phyloP scores from a whole-genome alignment of 64 coral and sea anemone species.

The Actinia tenebrosa region DNA sequence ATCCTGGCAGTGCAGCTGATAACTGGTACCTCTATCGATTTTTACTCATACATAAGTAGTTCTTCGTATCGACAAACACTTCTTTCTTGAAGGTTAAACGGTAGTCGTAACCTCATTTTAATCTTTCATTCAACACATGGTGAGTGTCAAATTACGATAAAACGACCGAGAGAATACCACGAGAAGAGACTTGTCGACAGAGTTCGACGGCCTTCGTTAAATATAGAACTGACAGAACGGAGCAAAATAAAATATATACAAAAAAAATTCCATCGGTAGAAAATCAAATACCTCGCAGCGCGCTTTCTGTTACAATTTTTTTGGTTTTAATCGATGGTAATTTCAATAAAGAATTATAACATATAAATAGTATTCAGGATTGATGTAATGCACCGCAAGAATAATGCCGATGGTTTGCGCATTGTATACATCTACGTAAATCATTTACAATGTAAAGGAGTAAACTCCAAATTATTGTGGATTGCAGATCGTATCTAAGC shows the following conservation, averaged over 20 bases:
- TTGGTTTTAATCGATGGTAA: too few species aligned
- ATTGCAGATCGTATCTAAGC: not conserved
- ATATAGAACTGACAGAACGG: not conserved
- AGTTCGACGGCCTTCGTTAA: not conserved
- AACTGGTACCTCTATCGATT: not conserved
- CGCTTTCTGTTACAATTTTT: too few species aligned
- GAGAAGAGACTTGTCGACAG: not conserved
- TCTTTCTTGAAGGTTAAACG: conserved; percentile 1
- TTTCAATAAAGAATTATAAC: too few species aligned
- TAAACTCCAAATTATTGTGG: not conserved
- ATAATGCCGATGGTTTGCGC: not conserved
- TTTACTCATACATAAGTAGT: not conserved
- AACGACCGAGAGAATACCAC: not conserved
- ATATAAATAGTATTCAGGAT: not conserved
- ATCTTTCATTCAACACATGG: not conserved
- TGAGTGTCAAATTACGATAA: not conserved
- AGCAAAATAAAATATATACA: too few species aligned
- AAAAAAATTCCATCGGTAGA: not conserved
- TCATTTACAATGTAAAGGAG: not conserved
- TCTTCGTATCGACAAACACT: not conserved
- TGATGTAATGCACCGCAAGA: not conserved
- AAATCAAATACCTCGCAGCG: too few species aligned
- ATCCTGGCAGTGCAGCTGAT: not conserved
- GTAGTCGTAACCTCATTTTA: not conserved
- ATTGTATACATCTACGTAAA: not conserved